Base-by-base conservation (phyloP, 2,888 invertebrate genomes). In the Apamea monoglypha region DNA sequence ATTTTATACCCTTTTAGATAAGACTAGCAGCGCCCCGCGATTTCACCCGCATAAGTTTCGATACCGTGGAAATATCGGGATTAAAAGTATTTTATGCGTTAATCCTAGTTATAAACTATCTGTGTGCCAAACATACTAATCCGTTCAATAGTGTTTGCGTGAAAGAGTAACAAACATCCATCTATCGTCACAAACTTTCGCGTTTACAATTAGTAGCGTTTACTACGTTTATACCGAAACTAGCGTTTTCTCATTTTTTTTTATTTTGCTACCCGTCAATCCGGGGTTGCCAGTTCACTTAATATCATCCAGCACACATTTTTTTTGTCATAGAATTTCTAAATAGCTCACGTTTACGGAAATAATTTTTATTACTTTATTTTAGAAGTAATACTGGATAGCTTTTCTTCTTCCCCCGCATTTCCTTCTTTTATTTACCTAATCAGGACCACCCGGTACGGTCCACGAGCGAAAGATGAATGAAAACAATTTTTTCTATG, bases 391-490 rank as follows among this genome's bases (percentile, higher is more conserved):
- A 8, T 0, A 44, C 5, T 25, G 7, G 10, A 21, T 40, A 0
- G 50, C 3, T 40, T 59, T 56, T 59, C 25, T n/a, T 3, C 47
- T n/a, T 56, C 14, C 63, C n/a, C 21, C 63, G 56, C 21, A 59
- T 70, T 80, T 53, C 25, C 21, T 56, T 64, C 5, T 36, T 12
- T 21, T 18, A n/a, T 10, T 25, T 8, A 36, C n/a, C 10, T 50
- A 68, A 47, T 63, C 7, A 25, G 53, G 67, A 83, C 67, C 61
- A 29, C 78, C 84, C 14, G 78, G 47, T 29, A 16, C 12, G 21
- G 16, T 61, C 50, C 53, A 67, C 76, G 67, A 67, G 29, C 47
- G 21, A 82, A 59, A 12, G 10, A 36, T 77, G 56, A 79, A 69
- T 69, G 63, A 40, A 40, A 69, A 44, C 7, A 7, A 69, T 56